Evolutionary conservation across 2,888 invertebrate species (phyloP), one percentile per base, ranked within the genome.

Genomic region (Labia minor): DNA sequence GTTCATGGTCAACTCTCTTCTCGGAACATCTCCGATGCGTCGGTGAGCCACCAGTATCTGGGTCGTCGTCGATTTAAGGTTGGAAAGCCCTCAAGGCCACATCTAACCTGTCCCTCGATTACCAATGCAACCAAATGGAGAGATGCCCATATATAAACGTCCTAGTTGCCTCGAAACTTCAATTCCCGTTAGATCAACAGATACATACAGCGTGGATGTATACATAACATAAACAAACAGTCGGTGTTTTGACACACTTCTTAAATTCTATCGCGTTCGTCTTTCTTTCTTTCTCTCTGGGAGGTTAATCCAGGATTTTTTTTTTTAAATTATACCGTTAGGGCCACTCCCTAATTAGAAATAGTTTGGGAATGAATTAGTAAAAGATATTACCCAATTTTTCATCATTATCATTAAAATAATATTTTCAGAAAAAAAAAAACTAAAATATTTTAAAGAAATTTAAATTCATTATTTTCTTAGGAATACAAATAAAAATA

Each of bases 151-250:
- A 49, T 49, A 49, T 16, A 49, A 49, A 14, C 49, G 49, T 49
- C 49, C 49, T 16, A 49, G 49, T 49, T 49, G 49, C 49, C 49
- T 49, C 49, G n/a, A 49, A 49, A 49, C 49, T 49, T 49, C 49
- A 49, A 49, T 49, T 49, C 49, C 49, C 49, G 49, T 49, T 49
- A 49, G 14, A 3, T 16, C 3, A 49, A 49, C 49, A 49, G 49
- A 49, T n/a, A 49, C 49, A n/a, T 16, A n/a, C 49, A 3, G 2
- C 16, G n/a, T 49, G 49, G 14, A n/a, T 49, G 49, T 49, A 16
- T 49, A 49, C 49, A 49, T 49, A 49, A 49, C 49, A 26, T 26
- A 26, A 26, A 26, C 26, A 26, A 26, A 26, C 26, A 26, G 26
- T 49, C 49, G 16, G 49, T 49, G n/a, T 16, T 49, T 49, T 49